Conservation (phyloP, 2,113 vertebrate genomes). For the Sardina pilchardus region DNA sequence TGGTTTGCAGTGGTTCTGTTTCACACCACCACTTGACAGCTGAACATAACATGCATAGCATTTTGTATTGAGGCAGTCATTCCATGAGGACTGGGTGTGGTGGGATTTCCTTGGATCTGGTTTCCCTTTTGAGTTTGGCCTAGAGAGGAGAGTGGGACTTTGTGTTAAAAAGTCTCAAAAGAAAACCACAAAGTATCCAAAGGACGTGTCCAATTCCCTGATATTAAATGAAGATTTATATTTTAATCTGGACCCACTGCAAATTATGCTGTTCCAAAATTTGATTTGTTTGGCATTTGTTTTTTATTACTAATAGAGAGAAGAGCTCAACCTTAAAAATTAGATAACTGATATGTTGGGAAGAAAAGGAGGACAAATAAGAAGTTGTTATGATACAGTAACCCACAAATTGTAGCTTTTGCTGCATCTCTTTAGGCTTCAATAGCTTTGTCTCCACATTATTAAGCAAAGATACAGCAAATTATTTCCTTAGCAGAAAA, state of each 20-base stretch:
- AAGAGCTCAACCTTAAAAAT: no score
- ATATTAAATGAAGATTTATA: background rate
- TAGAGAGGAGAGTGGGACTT: constrained; percentile 18
- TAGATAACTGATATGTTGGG: no score
- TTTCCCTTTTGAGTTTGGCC: constrained; percentile 19
- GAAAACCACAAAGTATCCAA: background rate
- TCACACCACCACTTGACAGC: constrained; percentile 21
- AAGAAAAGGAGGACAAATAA: no score
- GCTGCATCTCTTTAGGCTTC: no score
- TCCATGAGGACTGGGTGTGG: constrained; percentile 61
- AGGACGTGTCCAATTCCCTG: background rate
- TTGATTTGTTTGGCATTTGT: background rate
- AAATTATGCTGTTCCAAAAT: background rate
- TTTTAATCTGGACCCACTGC: background rate
- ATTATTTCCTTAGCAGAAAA: background rate
- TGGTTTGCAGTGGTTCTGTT: no score
- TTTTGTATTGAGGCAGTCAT: constrained; percentile 49
- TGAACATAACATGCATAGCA: constrained; percentile 55
- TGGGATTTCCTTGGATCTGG: constrained; percentile 62
- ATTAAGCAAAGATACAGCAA: background rate
- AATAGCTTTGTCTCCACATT: background rate
- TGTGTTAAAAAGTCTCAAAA: background rate
- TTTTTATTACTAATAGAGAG: background rate
- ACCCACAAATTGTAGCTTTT: background rate
- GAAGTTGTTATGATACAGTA: no score